Evolutionary conservation across 2,888 invertebrate species (phyloP).

Genomic region (Drosophila lutescens): DNA sequence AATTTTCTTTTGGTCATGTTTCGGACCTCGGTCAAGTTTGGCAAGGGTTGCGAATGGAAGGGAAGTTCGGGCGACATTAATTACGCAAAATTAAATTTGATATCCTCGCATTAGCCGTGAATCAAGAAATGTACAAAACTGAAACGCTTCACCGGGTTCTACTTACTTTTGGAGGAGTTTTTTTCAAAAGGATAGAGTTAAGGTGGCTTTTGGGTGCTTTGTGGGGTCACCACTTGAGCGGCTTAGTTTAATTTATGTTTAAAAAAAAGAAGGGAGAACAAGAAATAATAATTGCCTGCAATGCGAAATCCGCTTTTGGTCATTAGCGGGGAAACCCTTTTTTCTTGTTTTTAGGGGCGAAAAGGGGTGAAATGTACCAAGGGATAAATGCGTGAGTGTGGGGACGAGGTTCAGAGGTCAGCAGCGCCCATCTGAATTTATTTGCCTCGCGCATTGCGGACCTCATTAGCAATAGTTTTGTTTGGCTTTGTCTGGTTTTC

Average conservation of each 20-base stretch:
- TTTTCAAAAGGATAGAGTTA: not conserved
- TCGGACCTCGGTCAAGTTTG: slow-evolving; percentile 36
- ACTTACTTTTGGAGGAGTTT: slow-evolving; percentile 14
- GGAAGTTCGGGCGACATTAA: slow-evolving; percentile 61
- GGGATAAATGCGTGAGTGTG: slow-evolving; percentile 14
- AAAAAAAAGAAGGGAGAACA: slow-evolving; percentile 35
- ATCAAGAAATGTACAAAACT: slow-evolving; percentile 37
- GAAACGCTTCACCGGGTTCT: slow-evolving; percentile 20
- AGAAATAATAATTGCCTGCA: slow-evolving; percentile 61
- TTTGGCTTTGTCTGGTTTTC: slow-evolving; percentile 40
- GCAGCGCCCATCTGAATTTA: slow-evolving; percentile 21
- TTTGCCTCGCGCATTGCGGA: slow-evolving; percentile 42
- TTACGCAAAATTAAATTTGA: slow-evolving; percentile 78
- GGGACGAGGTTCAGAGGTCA: slow-evolving; percentile 39
- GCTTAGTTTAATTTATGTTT: slow-evolving; percentile 77
- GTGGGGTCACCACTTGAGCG: slow-evolving; percentile 21
- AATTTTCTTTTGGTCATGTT: slow-evolving; percentile 65
- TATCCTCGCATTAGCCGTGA: slow-evolving; percentile 70
- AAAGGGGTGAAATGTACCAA: not conserved
- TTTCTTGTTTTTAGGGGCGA: not conserved
- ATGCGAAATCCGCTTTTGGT: slow-evolving; percentile 62
- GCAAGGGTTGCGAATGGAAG: slow-evolving; percentile 18
- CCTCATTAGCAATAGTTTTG: slow-evolving; percentile 68
- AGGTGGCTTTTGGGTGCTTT: slow-evolving; percentile 1
- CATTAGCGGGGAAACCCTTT: slow-evolving; percentile 55